Percentiles rank a stretch among this genome's conserved stretches.
These are phyloP conservation scores for Capitulum mitella DNA, from an alignment of 2,888 invertebrate species.

Conservation along the genomic window DNA sequence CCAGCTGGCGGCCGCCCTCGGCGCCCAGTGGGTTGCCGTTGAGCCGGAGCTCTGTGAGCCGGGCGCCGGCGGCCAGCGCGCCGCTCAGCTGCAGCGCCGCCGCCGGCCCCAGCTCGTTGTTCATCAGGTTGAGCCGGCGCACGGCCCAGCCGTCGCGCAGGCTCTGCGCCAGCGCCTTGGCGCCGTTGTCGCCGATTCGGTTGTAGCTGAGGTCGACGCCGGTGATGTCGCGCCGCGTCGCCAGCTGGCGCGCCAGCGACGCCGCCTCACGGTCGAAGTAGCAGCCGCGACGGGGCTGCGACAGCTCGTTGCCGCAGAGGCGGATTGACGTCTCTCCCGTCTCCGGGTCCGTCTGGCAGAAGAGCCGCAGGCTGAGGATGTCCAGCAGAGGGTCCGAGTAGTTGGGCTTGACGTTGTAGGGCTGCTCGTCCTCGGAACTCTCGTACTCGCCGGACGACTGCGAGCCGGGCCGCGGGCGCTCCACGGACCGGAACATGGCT, in stretches of 20 bases:
- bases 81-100: not conserved
- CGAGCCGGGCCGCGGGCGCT: slow-evolving; percentile 1
- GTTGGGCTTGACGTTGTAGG: not conserved
- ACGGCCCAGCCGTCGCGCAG: not conserved
- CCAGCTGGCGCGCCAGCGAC: not conserved
- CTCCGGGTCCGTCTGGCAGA: not conserved
- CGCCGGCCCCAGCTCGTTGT: not conserved
- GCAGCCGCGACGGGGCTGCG: not conserved
- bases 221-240: slow-evolving; percentile 6
- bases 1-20: not conserved
- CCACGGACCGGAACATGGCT: not conserved
- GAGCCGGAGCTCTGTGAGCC: not conserved
- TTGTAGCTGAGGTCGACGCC: slow-evolving; percentile 23
- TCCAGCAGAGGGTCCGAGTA: not conserved
- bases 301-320: slow-evolving; percentile 7
- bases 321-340: not conserved
- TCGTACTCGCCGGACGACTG: not conserved
- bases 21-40: slow-evolving; percentile 6
- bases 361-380: not conserved
- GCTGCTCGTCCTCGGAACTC: not conserved
- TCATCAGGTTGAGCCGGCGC: slow-evolving; percentile 17
- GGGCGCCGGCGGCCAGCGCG: not conserved
- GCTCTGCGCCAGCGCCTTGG: not conserved
- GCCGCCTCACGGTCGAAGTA: not conserved
- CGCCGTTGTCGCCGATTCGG: slow-evolving; percentile 8